Evolutionary conservation across 2,888 invertebrate genomes (phyloP).

Genomic region (Tinea trinotella): DNA sequence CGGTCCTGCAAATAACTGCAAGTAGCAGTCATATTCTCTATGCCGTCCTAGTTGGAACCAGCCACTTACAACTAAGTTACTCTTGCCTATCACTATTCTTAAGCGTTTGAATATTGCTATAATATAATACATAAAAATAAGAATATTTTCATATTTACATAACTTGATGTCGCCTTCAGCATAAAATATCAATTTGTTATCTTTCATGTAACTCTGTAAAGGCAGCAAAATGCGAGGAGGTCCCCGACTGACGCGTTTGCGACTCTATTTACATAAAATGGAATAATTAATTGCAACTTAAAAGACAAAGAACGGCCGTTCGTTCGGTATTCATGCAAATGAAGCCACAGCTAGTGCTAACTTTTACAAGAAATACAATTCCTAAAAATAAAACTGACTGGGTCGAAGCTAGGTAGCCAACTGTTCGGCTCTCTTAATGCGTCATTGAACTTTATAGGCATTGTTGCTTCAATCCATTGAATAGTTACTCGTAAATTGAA

Average conservation of each 20-base stretch:
- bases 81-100: too few relatives aligned
- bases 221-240: constrained; percentile 41
- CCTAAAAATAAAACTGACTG: neutral
- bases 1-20: too few relatives aligned
- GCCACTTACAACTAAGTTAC: too few relatives aligned
- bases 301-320: constrained; percentile 56
- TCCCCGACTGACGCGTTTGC: constrained; percentile 40
- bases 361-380: constrained; percentile 30
- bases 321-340: constrained; percentile 62
- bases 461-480: neutral
- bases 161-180: constrained; percentile 14
- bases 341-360: constrained; percentile 39
- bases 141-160: constrained; percentile 15
- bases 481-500: neutral
- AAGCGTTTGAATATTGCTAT: too few relatives aligned
- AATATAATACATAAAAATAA: too few relatives aligned
- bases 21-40: too few relatives aligned
- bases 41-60: too few relatives aligned
- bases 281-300: constrained; percentile 68
- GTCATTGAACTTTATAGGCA: neutral
- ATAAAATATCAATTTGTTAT: constrained; percentile 18
- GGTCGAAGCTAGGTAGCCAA: neutral
- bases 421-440: neutral
- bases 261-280: constrained; percentile 58
- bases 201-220: constrained; percentile 2